Evolutionary conservation across 2,797 vertebrate species (phyloP), one percentile per base, ranked within the genome.

Genomic region (Coregonus sp.): DNA sequence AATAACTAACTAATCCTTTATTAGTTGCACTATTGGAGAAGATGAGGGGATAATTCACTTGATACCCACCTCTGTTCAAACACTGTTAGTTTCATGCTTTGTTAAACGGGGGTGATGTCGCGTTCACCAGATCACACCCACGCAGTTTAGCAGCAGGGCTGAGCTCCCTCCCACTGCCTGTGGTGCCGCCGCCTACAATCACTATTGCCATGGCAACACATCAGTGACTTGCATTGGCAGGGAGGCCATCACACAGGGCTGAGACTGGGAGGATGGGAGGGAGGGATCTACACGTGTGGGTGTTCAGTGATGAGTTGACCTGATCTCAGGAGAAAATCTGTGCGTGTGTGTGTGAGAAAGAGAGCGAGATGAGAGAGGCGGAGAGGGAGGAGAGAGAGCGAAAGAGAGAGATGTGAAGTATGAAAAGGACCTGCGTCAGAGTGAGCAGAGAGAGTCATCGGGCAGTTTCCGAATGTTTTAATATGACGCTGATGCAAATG

Each of bases 381-480:
- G 79, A 5, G 70, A 29, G 70, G 14, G 59, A 25, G 20, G 35
- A 70, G 14, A 18, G 74, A 31, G 79, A n/a, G 59, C 18, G 15
- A 11, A 29, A 35, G 12, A 61, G 40, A 6, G 4, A 75, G 80
- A 83, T 84, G 82, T 89, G 89, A 89, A 91, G 73, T 70, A 88
- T 92, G 93, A 83, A 84, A 90, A 87, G 78, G 89, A 86, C 86
- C 85, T 92, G 94, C 92, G 86, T 89, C 89, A 82, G 87, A 90
- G 59, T 59, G 56, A n/a, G 56, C 56, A 2, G 18, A 59, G 91
- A 97, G 96, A 98, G 88, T 98, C 96, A 97, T 91, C 89, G 74
- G 31, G 75, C 84, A 82, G 85, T 96, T 97, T 97, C 95, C 93
- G 92, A 95, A 95, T 93, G 94, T 94, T 92, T 95, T 92, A 92